phyloP scores from a whole-genome alignment of 2,113 vertebrate genomes.

The Oncorhynchus clarkii region DNA sequence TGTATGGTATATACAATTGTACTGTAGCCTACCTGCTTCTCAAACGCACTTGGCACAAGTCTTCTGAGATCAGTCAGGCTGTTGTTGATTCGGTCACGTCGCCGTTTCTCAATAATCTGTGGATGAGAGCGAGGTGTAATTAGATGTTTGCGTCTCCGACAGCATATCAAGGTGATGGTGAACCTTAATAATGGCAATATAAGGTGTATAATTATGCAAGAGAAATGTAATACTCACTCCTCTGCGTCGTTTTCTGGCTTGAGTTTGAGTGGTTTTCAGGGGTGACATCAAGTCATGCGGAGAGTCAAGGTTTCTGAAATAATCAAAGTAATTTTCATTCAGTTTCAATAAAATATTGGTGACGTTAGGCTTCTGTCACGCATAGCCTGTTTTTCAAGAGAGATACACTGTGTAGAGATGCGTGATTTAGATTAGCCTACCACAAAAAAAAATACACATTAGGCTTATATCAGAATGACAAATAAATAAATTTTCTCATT shows the following conservation, averaged over 20 bases:
- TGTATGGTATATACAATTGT: background rate
- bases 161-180: background rate
- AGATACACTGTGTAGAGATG: too few species aligned
- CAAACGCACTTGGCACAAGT: conserved; percentile 95
- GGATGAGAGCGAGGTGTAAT: background rate
- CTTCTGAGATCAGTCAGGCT: conserved; percentile 92
- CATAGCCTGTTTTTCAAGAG: too few species aligned
- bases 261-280: conserved; percentile 84
- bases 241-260: conserved; percentile 93
- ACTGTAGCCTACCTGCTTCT: conserved; percentile 85
- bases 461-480: background rate
- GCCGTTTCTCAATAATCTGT: conserved; percentile 96
- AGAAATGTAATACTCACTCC: conserved; percentile 76
- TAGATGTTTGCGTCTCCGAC: background rate
- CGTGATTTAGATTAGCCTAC: too few species aligned
- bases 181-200: background rate
- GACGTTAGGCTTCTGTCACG: too few species aligned
- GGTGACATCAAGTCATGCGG: conserved; percentile 85
- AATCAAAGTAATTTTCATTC: background rate
- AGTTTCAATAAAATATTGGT: too few species aligned
- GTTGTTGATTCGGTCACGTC: conserved; percentile 96
- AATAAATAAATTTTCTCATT: background rate
- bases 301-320: conserved; percentile 73
- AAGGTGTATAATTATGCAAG: background rate
- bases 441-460: too few species aligned